Base-by-base conservation (phyloP, 2,113 vertebrate species). In the Cacatua alba region DNA sequence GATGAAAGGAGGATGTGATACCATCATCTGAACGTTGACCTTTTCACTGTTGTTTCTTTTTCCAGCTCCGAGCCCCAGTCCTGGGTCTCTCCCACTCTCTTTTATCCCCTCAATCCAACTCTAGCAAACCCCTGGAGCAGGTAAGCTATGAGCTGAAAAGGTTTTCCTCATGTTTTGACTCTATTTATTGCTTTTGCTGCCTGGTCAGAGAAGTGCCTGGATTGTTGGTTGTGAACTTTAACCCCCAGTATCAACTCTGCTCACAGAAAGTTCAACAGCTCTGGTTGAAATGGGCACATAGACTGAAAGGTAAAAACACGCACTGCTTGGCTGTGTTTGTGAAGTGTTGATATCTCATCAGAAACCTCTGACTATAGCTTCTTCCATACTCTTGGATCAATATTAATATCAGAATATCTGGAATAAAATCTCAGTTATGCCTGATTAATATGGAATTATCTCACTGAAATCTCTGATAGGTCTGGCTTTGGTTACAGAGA, bases 1-100 rank as follows among this genome's bases (percentile, higher is more conserved):
- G 97, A 98, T 98, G 97, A 98, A 98, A 98, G 97, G 94, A 96
- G 87, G 97, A 93, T 94, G 95, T 94, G 97, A 98, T 98, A 98
- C 97, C 97, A 98, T 98, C 97, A 97, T 95, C 92, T 97, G 97
- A 98, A 97, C 94, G 11, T 95, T 97, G 97, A 98, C 97, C 97
- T 97, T 94, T 95, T 83, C 92, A 94, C 94, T 97, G 96, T 97
- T 98, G 97, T 98, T 98, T 97, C 96, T 98, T 97, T 97, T 97
- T 97, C 95, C 94, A 97, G 81, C 92, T 93, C 78, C 8, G 2
- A 97, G 94, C 64, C 86, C 88, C 84, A 88, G 93, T 91, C 83
- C 78, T 71, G 79, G 37, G 68, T 95, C 72, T 94, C 74, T 97
- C 84, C 93, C 60, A 77, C 67, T 93, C 60, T 70, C 86, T 96